Evolutionary conservation across 2,113 vertebrate genomes (phyloP), one percentile per base, ranked within the genome.

Genomic region (Ceuthmochares aereus): DNA sequence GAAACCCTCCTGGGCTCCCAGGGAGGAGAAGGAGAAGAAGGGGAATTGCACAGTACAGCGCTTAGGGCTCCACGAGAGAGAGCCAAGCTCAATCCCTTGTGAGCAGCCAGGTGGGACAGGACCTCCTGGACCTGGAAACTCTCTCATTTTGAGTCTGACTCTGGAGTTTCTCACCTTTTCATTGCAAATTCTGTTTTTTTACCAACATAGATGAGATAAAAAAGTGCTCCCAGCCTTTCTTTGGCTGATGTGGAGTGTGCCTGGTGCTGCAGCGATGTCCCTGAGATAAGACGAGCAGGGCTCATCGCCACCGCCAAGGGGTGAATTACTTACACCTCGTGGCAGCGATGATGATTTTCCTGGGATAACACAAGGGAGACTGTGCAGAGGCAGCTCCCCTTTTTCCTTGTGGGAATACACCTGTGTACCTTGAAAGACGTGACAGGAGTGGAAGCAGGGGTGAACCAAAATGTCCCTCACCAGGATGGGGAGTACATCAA

Each of bases 181-280:
- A 2, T 8, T 42, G 42, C 9, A 49, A 81, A 70, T 74, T 37
- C 25, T 54, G 37, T 6, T 37, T 79, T 90, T 75, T 25, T 25
- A 45, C 13, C 45, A 21, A 6, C 7, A 30, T 12, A 55, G 62
- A 52, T 54, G 27, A 76, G 36, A 34, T 1, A 29, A 52, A 79
- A 73, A 19, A 55, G 32, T 67, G 64, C 9, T 43, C 19, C 14
- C 67, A 47, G 55, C 12, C 32, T 60, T 7, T 29, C 55, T 74
- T 43, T 0, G 2, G 76, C 45, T 42, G 59, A 1, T 0, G 2
- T 5, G 77, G 49, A 69, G 34, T 7, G 32, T 1, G 36, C 40
- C 49, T 25, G 58, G 73, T 51, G 83, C 74, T 43, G 74, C 59
- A 15, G 68, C 2, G 23, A 55, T 26, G 42, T 6, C 75, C 45